Conservation (phyloP, 1,140 invertebrate species). For the Temnothorax longispinosus region DNA sequence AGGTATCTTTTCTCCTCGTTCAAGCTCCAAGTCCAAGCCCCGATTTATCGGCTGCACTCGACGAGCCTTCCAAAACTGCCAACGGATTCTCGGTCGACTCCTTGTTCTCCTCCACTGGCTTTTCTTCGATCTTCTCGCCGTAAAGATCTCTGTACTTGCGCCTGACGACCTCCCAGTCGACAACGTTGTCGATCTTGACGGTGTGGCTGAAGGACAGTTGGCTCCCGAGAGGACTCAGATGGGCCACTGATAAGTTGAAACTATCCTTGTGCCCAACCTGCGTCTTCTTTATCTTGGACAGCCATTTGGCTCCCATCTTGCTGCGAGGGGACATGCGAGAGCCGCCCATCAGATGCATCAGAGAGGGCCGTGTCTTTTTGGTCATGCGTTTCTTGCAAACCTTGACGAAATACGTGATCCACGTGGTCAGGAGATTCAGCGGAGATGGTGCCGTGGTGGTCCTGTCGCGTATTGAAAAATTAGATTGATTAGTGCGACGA, state of each 20-base stretch:
- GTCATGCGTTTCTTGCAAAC: constrained; percentile 91
- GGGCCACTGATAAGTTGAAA: constrained; percentile 90
- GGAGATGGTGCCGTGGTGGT: constrained; percentile 99
- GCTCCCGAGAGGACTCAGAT: constrained; percentile 92
- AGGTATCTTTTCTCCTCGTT: neutral
- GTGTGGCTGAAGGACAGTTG: constrained; percentile 92
- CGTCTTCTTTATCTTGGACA: constrained; percentile 92
- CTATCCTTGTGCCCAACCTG: constrained; percentile 93
- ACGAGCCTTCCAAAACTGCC: constrained; percentile 69
- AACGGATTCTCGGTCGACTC: constrained; percentile 76
- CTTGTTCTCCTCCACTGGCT: constrained; percentile 85
- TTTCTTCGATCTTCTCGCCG: constrained; percentile 89
- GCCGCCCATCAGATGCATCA: constrained; percentile 92
- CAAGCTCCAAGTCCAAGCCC: constrained; percentile 8
- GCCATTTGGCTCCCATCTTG: constrained; percentile 94
- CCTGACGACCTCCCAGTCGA: constrained; percentile 95
- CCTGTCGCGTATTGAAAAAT: constrained; percentile 82
- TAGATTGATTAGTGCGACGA: constrained; percentile 43
- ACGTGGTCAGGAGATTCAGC: constrained; percentile 97
- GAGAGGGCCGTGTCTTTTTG: constrained; percentile 90
- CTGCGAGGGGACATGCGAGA: constrained; percentile 91
- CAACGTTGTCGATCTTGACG: constrained; percentile 94
- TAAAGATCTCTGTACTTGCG: constrained; percentile 94
- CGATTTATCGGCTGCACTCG: neutral
- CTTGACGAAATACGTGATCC: constrained; percentile 93